Evolutionary conservation across 2,797 vertebrate species (phyloP).

Genomic region (Xiphophorus birchmanni): DNA sequence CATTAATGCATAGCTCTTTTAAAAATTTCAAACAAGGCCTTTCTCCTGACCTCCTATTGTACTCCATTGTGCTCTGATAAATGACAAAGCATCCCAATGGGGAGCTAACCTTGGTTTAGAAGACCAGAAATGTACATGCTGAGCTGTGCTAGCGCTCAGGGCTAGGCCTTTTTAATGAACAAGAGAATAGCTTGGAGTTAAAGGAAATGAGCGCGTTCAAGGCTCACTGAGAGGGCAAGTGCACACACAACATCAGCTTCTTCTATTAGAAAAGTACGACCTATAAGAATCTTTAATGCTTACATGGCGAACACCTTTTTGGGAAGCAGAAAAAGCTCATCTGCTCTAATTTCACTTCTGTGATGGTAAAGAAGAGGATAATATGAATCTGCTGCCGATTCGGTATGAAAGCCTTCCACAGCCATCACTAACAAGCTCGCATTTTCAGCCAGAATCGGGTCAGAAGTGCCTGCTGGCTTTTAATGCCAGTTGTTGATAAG

Average conservation of each 20-base stretch:
- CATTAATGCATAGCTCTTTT: slow-evolving; percentile 23
- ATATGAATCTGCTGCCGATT: neutral
- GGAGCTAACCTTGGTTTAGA: slow-evolving; percentile 53
- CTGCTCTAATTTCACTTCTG: neutral
- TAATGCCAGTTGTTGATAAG: slow-evolving; percentile 19
- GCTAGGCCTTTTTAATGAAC: slow-evolving; percentile 30
- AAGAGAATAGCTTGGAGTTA: slow-evolving; percentile 23
- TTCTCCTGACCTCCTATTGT: slow-evolving; percentile 22
- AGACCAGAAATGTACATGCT: slow-evolving; percentile 42
- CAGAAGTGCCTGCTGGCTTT: neutral
- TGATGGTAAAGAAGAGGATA: neutral
- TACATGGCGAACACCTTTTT: neutral
- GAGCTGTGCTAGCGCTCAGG: slow-evolving; percentile 51
- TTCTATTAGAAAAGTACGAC: neutral
- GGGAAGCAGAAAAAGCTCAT: neutral
- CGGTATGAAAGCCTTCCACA: neutral
- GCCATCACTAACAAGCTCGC: neutral
- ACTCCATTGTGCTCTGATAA: slow-evolving; percentile 42
- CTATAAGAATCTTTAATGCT: neutral
- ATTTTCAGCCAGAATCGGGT: neutral
- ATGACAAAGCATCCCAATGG: slow-evolving; percentile 38
- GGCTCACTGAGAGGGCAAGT: slow-evolving; percentile 4
- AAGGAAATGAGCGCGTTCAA: slow-evolving; percentile 23
- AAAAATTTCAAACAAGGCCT: slow-evolving; percentile 52
- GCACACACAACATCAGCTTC: neutral